These are phyloP conservation scores for Homarus americanus DNA, from an alignment of 1,140 invertebrate genomes.

Conservation along the genomic window DNA sequence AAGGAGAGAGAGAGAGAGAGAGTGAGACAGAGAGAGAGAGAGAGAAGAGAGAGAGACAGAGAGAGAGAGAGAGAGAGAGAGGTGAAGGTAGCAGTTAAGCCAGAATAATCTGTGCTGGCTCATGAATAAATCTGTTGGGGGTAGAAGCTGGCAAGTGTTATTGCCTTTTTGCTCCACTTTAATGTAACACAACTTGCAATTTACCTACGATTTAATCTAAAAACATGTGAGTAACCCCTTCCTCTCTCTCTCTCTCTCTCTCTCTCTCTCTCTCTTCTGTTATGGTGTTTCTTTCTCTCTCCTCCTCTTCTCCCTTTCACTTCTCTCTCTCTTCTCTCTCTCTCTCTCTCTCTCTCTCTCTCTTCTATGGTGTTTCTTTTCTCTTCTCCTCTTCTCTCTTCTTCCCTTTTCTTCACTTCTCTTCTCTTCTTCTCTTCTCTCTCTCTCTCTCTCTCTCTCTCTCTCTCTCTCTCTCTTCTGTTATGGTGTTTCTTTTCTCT, in stretches of 20 bases:
- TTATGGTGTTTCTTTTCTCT: too few species aligned
- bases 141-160: not conserved
- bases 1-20: slow-evolving; percentile 37
- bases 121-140: slow-evolving; percentile 45
- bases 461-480: too few species aligned
- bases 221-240: not conserved
- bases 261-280: not conserved
- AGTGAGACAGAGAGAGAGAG: slow-evolving; percentile 33
- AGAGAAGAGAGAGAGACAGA: slow-evolving; percentile 12
- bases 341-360: not conserved
- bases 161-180: not conserved
- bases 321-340: not conserved
- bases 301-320: not conserved
- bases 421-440: too few species aligned
- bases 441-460: too few species aligned
- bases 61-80: not conserved
- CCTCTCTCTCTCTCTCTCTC: not conserved
- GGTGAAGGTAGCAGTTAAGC: not conserved
- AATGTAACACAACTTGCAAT: slow-evolving; percentile 33
- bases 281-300: not conserved
- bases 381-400: too few species aligned
- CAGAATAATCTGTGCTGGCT: slow-evolving; percentile 35
- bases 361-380: too few species aligned
- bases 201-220: slow-evolving; percentile 34
- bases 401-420: too few species aligned